phyloP scores from a whole-genome alignment of 2,113 vertebrate genomes.

The Tragulus kanchil region DNA sequence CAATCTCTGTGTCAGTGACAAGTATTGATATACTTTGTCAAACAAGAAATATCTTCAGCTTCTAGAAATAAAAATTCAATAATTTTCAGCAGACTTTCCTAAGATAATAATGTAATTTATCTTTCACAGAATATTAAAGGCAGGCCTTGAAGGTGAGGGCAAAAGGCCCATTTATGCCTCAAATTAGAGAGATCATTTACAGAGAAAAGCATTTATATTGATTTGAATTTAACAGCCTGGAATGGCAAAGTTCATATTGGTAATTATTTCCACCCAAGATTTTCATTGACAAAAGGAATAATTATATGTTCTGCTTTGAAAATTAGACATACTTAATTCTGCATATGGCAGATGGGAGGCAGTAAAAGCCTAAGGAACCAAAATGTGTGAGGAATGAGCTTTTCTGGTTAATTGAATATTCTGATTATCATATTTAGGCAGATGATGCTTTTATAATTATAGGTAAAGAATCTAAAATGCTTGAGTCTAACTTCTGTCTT shows the following conservation, averaged over 20 bases:
- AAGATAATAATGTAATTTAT: slow-evolving; percentile 87
- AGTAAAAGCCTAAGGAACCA: not conserved
- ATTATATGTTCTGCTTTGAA: slow-evolving; percentile 56
- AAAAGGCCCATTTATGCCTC: slow-evolving; percentile 75
- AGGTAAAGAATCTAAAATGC: not conserved
- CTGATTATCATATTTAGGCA: slow-evolving; percentile 35
- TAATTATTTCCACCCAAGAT: slow-evolving; percentile 59
- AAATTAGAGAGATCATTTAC: slow-evolving; percentile 81
- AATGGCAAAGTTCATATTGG: slow-evolving; percentile 61
- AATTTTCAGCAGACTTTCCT: slow-evolving; percentile 80
- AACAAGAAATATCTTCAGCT: slow-evolving; percentile 82
- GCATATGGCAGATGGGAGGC: not conserved
- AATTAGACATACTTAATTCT: slow-evolving; percentile 63
- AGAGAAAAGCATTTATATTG: slow-evolving; percentile 64
- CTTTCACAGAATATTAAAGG: slow-evolving; percentile 83
- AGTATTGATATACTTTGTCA: slow-evolving; percentile 85
- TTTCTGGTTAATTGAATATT: slow-evolving; percentile 52
- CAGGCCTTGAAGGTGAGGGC: slow-evolving; percentile 79
- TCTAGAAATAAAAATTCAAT: slow-evolving; percentile 79
- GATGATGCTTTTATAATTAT: slow-evolving; percentile 25
- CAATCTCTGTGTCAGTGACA: slow-evolving; percentile 81
- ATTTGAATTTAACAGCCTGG: slow-evolving; percentile 77
- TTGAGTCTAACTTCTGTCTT: not conserved
- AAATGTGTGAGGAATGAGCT: slow-evolving; percentile 30
- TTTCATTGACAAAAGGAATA: slow-evolving; percentile 73